Evolutionary conservation across 1,140 invertebrate genomes (phyloP).

Genomic region (Cherax quadricarinatus): DNA sequence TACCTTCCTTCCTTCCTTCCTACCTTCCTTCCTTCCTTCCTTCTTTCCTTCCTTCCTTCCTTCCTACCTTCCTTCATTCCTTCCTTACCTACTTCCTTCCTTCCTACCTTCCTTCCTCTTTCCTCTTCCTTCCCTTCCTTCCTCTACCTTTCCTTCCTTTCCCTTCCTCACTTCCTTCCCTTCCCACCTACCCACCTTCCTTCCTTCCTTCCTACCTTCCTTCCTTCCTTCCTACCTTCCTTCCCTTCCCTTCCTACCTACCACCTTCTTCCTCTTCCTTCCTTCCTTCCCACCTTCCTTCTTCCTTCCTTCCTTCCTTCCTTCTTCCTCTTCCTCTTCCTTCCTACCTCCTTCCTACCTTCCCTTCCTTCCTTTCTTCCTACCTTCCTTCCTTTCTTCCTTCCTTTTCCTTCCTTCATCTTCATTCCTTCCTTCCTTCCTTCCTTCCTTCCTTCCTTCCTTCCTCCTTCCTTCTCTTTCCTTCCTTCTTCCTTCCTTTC

Average conservation of each 20-base stretch:
- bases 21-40: not conserved
- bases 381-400: not conserved
- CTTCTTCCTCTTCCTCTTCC: too few relatives aligned
- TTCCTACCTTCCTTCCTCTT: not conserved
- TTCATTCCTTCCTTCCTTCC: not conserved
- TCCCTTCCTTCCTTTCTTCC: not conserved
- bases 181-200: too few relatives aligned
- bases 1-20: not conserved
- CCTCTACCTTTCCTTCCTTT: not conserved
- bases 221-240: not conserved
- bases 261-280: not conserved
- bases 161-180: not conserved
- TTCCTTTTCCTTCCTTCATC: not conserved
- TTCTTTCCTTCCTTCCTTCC: not conserved
- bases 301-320: not conserved
- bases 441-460: not conserved
- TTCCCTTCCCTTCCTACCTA: not conserved
- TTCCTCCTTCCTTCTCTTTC: not conserved
- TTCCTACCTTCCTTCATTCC: too few relatives aligned
- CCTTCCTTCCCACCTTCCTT: not conserved
- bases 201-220: not conserved
- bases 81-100: too few relatives aligned
- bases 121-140: not conserved
- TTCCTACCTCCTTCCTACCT: too few relatives aligned
- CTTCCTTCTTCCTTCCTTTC: too few relatives aligned